Conservation (phyloP, 1,140 invertebrate species). For the Dinoponera quadriceps region DNA sequence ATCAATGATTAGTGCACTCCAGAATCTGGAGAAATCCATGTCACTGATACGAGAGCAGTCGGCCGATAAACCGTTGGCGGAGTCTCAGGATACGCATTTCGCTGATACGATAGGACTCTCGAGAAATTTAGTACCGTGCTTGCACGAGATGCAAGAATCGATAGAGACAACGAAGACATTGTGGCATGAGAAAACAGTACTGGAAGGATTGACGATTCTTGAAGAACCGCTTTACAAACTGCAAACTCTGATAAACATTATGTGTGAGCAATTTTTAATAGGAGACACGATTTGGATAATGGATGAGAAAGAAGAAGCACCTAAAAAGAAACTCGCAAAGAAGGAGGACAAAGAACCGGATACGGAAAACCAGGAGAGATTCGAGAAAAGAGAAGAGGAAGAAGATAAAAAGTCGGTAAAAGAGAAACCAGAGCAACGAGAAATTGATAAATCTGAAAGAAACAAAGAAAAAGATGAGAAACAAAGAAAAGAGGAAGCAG, state of each 20-base stretch:
- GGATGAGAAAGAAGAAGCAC: background rate
- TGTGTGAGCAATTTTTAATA: slow-evolving; percentile 30
- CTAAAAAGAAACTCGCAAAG: slow-evolving; percentile 10
- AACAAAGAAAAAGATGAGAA: background rate
- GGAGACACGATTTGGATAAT: slow-evolving; percentile 17
- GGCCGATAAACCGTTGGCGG: slow-evolving; percentile 56
- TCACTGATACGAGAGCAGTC: slow-evolving; percentile 47
- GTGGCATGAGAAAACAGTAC: slow-evolving; percentile 41
- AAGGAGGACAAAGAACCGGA: slow-evolving; percentile 1
- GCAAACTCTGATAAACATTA: slow-evolving; percentile 14
- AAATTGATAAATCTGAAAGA: background rate
- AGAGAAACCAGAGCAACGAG: background rate
- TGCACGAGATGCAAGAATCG: slow-evolving; percentile 47
- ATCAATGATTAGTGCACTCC: background rate
- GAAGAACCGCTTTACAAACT: slow-evolving; percentile 51
- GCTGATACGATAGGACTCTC: background rate
- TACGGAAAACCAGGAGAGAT: slow-evolving; percentile 56
- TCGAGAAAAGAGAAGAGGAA: slow-evolving; percentile 63
- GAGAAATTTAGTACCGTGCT: slow-evolving; percentile 12
- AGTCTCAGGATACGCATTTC: background rate
- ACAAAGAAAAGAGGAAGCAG: slow-evolving; percentile 46
- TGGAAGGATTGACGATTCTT: slow-evolving; percentile 47
- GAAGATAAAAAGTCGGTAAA: slow-evolving; percentile 28
- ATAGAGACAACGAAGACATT: slow-evolving; percentile 17
- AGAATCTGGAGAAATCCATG: slow-evolving; percentile 34